Evolutionary conservation across 2,113 vertebrate genomes (phyloP), one percentile per base, ranked within the genome.

Genomic region (Chaenogobius annularis): DNA sequence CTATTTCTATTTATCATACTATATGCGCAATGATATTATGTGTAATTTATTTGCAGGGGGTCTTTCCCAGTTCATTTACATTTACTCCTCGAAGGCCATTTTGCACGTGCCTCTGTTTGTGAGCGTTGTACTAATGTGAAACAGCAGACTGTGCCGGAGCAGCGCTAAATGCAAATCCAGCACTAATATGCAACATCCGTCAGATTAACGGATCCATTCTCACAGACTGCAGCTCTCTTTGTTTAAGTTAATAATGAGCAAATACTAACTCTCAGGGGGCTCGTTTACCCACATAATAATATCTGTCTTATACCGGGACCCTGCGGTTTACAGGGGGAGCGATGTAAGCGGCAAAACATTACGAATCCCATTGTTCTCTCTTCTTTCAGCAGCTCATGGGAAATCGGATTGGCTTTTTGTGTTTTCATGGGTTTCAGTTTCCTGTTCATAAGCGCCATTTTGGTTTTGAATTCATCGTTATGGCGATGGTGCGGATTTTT

Each of bases 171-270:
- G 54, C 10, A 61, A 19, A 68, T 23, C 10, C 19, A 6, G 5
- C n/a, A 23, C 43, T 13, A 66, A 66, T 23, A 47, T 66, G 63
- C 22, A 66, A 22, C 63, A 66, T 66, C 26, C 10, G 59, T 63
- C 37, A 64, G 62, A n/a, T n/a, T 43, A 23, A 66, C 23, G 54
- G 7, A 22, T 23, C 47, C 56, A 26, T 11, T 43, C 15, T 35
- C 8, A 8, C 56, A 22, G 8, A 11, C 13, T 47, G 44, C 22
- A 37, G 35, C 19, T 14, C 5, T 31, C 22, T 71, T 26, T 70
- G n/a, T 35, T 66, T 52, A 3, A 52, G 54, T 66, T 7, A 19
- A 64, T 31, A 66, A 15, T 1, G 35, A 68, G 44, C 11, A 5
- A 56, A 10, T n/a, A 6, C 7, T 56, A 1, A 52, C 15, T 37